A percentile compares a stretch with the other conserved stretches of the same genome.
These are phyloP conservation scores for Protobothrops flavoviridis DNA, from an alignment of 2,113 vertebrate genomes.

Conservation along the genomic window DNA sequence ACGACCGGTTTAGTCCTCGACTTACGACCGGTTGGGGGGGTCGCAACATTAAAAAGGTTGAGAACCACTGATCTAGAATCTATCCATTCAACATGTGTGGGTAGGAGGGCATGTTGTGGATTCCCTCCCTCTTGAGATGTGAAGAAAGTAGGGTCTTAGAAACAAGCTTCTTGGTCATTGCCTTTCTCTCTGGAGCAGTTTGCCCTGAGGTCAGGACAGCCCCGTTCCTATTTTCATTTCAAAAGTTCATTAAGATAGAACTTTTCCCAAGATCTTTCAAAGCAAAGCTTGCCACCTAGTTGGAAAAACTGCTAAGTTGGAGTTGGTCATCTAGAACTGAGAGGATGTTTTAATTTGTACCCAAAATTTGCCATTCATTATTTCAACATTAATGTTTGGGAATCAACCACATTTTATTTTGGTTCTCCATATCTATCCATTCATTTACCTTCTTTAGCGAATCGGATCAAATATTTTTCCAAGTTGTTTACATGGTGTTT, in stretches of 20 bases:
- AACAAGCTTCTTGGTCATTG: neutral
- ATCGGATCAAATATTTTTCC: constrained; percentile 82
- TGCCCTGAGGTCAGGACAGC: neutral
- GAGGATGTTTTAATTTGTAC: neutral
- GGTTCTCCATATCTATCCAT: rapidly evolving
- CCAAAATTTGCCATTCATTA: neutral
- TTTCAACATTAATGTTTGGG: neutral
- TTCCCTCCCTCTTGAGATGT: neutral
- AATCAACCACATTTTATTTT: neutral
- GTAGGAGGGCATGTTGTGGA: neutral
- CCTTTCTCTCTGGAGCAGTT: neutral
- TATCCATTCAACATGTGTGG: neutral
- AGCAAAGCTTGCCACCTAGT: neutral
- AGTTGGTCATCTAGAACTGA: neutral
- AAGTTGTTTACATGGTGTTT: constrained; percentile 76
- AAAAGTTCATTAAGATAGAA: neutral
- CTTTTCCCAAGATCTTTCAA: neutral
- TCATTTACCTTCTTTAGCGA: constrained; percentile 86
- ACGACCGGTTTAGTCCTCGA: too few species aligned
- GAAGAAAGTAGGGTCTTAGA: neutral
- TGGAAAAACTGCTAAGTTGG: neutral
- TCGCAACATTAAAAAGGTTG: too few species aligned
- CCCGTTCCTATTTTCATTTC: neutral
- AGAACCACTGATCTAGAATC: too few species aligned
- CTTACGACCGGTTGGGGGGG: too few species aligned